These are phyloP conservation scores for Diabrotica balteata DNA, from an alignment of 2,888 invertebrate genomes.

Conservation along the genomic window DNA sequence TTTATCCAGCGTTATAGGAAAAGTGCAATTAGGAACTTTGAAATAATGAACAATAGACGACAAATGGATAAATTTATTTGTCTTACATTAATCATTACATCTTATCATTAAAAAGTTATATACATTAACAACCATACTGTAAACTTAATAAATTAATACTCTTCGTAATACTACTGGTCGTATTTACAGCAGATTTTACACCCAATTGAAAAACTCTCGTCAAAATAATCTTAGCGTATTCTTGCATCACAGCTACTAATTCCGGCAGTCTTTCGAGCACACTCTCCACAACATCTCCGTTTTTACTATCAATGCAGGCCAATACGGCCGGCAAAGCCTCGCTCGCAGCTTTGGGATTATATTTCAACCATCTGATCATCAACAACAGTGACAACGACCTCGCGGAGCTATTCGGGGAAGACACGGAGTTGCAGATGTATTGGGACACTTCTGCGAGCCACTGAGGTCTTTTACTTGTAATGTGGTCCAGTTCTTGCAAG, in stretches of 20 bases:
- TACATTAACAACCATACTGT: slow-evolving; percentile 76
- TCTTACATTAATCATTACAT: too few relatives aligned
- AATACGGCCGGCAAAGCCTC: slow-evolving; percentile 79
- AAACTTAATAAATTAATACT: slow-evolving; percentile 82
- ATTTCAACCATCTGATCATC: slow-evolving; percentile 74
- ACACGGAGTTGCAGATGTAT: slow-evolving; percentile 69
- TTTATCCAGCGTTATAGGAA: too few relatives aligned
- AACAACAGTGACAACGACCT: slow-evolving; percentile 76
- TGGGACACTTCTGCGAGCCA: slow-evolving; percentile 72
- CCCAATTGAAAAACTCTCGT: slow-evolving; percentile 84
- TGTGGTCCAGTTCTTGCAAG: slow-evolving; percentile 77
- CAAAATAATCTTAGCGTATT: slow-evolving; percentile 80
- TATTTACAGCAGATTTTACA: slow-evolving; percentile 78
- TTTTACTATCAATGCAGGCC: slow-evolving; percentile 80
- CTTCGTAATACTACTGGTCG: slow-evolving; percentile 77
- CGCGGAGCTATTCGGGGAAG: slow-evolving; percentile 69
- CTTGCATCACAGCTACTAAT: slow-evolving; percentile 83
- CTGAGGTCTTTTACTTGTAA: slow-evolving; percentile 73
- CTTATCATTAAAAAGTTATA: not conserved
- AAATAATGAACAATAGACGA: too few relatives aligned
- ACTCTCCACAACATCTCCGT: slow-evolving; percentile 80
- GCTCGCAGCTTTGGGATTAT: slow-evolving; percentile 64
- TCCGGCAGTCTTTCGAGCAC: slow-evolving; percentile 85
- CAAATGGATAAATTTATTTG: too few relatives aligned
- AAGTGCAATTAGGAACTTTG: too few relatives aligned